A percentile compares a stretch with the other conserved stretches of the same genome.
Conservation (phyloP, 2,797 vertebrate species). For the Trematomus bernacchii region DNA sequence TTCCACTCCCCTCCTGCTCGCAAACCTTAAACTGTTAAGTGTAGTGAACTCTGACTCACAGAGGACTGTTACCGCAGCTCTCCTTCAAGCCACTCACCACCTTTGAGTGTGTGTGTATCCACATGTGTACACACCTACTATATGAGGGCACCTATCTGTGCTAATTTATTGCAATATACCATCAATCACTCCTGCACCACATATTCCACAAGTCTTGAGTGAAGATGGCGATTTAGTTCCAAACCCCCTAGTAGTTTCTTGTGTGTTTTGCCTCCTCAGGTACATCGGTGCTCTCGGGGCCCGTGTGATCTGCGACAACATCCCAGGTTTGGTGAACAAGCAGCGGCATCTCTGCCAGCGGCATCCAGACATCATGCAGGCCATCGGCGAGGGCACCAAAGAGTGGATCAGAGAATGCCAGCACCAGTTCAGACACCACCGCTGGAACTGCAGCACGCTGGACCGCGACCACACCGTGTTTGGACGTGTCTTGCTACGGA, state of each 20-base stretch:
- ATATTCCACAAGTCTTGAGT: neutral
- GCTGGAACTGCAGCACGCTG: slow-evolving; percentile 99
- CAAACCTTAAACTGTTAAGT: slow-evolving; percentile 82
- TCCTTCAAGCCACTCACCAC: slow-evolving; percentile 46
- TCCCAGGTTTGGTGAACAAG: slow-evolving; percentile 96
- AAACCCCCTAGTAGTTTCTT: neutral
- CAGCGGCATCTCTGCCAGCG: slow-evolving; percentile 96
- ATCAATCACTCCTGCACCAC: neutral
- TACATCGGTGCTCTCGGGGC: slow-evolving; percentile 96
- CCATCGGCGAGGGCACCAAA: slow-evolving; percentile 95
- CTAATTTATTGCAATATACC: neutral
- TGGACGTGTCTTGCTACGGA: slow-evolving; percentile 94
- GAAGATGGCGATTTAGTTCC: neutral
- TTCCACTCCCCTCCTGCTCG: slow-evolving; percentile 71
- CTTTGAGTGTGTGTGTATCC: slow-evolving; percentile 36
- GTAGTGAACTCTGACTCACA: slow-evolving; percentile 80
- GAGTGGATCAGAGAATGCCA: slow-evolving; percentile 99
- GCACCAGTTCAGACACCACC: slow-evolving; percentile 98
- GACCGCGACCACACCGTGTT: slow-evolving; percentile 98
- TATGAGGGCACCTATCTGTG: neutral
- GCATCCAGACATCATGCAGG: slow-evolving; percentile 98
- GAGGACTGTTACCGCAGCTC: slow-evolving; percentile 61
- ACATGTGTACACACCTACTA: slow-evolving; percentile 27
- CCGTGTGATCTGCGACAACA: slow-evolving; percentile 97
- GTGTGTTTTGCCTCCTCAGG: slow-evolving; percentile 78